Conservation (phyloP, 30 jellyfish, hydroid and myxozoan genomes). For the Nemopilema nomurai region DNA sequence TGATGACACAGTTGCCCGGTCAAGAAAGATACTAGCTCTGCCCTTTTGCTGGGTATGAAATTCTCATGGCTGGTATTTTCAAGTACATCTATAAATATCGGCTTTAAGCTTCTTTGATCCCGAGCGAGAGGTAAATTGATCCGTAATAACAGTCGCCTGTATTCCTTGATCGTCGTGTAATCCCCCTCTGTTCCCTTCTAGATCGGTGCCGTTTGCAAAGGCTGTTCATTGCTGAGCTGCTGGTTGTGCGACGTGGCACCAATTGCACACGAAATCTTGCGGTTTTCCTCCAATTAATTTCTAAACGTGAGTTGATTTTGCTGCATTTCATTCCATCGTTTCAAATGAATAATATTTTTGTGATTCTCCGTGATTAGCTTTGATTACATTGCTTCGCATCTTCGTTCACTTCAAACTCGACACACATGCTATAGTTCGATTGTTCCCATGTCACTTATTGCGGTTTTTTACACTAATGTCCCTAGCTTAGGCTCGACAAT, state of each 20-base stretch:
- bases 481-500: neutral
- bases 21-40: neutral
- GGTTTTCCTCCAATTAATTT: neutral
- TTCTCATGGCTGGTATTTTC: neutral
- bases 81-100: conserved; percentile 24
- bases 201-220: conserved; percentile 41
- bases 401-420: neutral
- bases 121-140: conserved; percentile 28
- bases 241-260: neutral
- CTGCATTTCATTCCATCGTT: neutral
- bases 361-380: neutral
- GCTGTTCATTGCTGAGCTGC: neutral
- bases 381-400: neutral
- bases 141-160: conserved; percentile 25
- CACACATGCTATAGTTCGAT: neutral
- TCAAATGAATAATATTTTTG: neutral
- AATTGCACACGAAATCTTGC: conserved; percentile 2
- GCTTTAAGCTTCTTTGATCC: conserved; percentile 30
- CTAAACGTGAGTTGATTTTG: conserved; percentile 11
- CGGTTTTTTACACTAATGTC: neutral
- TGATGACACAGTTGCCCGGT: neutral
- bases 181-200: neutral
- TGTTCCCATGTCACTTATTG: neutral
- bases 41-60: neutral
- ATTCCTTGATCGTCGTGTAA: neutral